These are phyloP conservation scores for Sebastes jordani DNA, from an alignment of 2,797 vertebrate genomes.

Conservation along the genomic window DNA sequence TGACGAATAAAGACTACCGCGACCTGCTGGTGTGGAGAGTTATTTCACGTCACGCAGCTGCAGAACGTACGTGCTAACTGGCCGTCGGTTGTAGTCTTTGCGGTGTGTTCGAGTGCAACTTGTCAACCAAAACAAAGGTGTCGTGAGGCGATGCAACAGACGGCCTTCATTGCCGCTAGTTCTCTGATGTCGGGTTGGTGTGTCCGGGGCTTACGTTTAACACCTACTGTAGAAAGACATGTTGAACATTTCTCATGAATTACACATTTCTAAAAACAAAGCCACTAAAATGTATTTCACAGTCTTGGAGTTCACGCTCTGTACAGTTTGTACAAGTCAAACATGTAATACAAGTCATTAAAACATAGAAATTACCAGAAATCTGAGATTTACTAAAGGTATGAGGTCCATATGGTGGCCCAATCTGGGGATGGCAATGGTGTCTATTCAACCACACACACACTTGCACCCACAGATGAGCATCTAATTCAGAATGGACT, in stretches of 20 bases:
- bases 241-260: background rate
- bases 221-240: background rate
- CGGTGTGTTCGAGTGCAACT: too few relatives aligned
- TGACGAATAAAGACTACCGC: too few relatives aligned
- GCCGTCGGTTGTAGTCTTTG: too few relatives aligned
- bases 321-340: background rate
- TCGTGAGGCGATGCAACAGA: too few relatives aligned
- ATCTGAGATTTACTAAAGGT: background rate
- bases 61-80: too few relatives aligned
- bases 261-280: background rate
- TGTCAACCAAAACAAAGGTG: too few relatives aligned
- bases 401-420: constrained; percentile 1
- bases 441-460: constrained; percentile 5
- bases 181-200: too few relatives aligned
- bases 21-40: too few relatives aligned
- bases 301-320: background rate
- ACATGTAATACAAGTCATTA: background rate
- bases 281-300: background rate
- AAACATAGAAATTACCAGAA: background rate
- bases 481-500: constrained; percentile 28
- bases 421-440: background rate
- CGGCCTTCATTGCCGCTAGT: too few relatives aligned
- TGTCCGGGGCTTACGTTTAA: background rate
- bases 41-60: too few relatives aligned
- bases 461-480: constrained; percentile 18